Evolutionary conservation across 2,888 invertebrate genomes (phyloP).

Genomic region (Apotomis capreana): DNA sequence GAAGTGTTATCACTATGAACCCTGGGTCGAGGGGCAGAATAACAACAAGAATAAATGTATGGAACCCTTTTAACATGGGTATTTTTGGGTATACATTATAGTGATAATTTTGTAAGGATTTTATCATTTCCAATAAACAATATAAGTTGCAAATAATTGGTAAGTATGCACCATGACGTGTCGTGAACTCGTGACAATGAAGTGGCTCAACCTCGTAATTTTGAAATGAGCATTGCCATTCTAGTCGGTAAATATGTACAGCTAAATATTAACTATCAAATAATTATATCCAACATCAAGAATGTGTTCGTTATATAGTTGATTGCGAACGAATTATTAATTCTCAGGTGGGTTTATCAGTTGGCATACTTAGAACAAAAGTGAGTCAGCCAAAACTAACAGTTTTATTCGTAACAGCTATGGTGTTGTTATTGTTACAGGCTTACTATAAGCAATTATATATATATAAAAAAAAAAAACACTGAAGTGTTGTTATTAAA

Average conservation of each 20-base stretch:
- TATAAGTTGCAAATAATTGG: neutral
- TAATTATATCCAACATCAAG: slow-evolving; percentile 15
- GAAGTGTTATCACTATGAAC: too few species aligned
- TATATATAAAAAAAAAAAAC: neutral
- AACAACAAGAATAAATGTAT: too few species aligned
- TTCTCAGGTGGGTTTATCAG: neutral
- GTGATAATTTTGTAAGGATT: neutral
- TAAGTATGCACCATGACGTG: slow-evolving; percentile 45
- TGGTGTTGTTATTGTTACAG: too few species aligned
- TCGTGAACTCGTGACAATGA: slow-evolving; percentile 52
- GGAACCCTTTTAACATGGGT: too few species aligned
- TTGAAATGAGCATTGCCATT: slow-evolving; percentile 76
- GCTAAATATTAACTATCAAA: slow-evolving; percentile 7
- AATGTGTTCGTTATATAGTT: slow-evolving; percentile 30
- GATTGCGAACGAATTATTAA: slow-evolving; percentile 8
- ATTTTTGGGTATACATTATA: neutral
- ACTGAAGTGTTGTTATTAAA: too few species aligned
- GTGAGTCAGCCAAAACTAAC: neutral
- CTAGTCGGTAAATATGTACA: slow-evolving; percentile 41
- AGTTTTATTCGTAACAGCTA: neutral
- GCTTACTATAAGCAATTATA: too few species aligned
- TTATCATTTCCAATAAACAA: neutral
- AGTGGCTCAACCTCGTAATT: slow-evolving; percentile 58
- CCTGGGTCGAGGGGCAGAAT: too few species aligned
- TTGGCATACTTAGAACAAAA: too few species aligned